Evolutionary conservation across 2,113 vertebrate species (phyloP), one percentile per base, ranked within the genome.

Genomic region (Epinephelus lanceolatus): DNA sequence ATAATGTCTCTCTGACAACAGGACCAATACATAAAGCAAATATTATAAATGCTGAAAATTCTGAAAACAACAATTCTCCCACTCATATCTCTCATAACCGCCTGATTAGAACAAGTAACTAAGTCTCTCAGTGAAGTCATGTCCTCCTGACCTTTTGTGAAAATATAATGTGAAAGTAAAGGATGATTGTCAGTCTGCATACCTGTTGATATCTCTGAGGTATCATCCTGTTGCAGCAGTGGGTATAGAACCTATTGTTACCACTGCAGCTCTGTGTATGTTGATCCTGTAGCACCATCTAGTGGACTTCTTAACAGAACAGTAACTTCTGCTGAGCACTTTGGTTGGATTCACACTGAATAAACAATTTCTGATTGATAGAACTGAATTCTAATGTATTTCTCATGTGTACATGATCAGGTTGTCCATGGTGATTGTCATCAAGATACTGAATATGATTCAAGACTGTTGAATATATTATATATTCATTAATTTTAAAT

Each of bases 281-380:
- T 21, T 80, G 63, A 68, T 80, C 69, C 42, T 85, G 45, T 79
- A 71, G 1, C 53, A 1, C 89, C 89, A 88, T 71, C 91, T 90
- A 83, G 83, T 83, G 91, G 80, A 60, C 0, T 3, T 18, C 1
- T 19, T 4, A 4, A 67, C 25, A 30, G 4, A 75, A 23, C 42
- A 3, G 2, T 13, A n/a, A 37, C 23, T 55, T n/a, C 9, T 18
- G 2, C 15, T 2, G 2, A 14, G 2, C 17, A 19, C 18, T 71
- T 23, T 18, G 21, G 7, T 18, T 57, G 25, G 21, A 71, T 40
- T 17, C 10, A 19, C n/a, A 30, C 18, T 65, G 5, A 75, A 52
- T 30, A 1, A 51, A 19, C 5, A 8, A 18, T 11, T 30, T 61
- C 10, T 47, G 19, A 37, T 12, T 6, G 19, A 51, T 42, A n/a